A percentile compares a stretch with the other conserved stretches of the same genome.
Conservation (phyloP, 1,140 invertebrate species). For the Hesperophylax magnus region DNA sequence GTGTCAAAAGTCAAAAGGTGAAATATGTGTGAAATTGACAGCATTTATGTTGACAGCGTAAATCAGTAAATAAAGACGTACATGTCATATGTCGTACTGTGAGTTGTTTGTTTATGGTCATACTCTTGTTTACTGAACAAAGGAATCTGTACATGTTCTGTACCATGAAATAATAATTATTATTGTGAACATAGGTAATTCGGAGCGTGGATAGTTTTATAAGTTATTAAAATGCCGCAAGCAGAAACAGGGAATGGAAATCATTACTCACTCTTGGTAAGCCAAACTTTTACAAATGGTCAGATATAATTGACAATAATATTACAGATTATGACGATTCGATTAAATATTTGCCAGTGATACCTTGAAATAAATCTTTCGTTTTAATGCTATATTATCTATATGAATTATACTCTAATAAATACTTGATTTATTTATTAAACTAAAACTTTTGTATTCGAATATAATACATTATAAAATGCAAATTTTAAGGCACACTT, state of each 20-base stretch:
- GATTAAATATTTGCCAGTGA: neutral
- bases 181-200: neutral
- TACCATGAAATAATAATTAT: neutral
- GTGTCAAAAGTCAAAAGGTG: conserved; percentile 9
- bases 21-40: no score
- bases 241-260: conserved; percentile 6
- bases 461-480: no score
- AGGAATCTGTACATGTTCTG: neutral
- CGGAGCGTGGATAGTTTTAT: no score
- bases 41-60: neutral
- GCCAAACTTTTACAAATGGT: neutral
- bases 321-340: neutral
- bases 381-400: neutral
- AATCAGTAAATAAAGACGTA: neutral
- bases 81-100: no score
- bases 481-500: no score
- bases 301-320: neutral
- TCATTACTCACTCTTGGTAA: conserved; percentile 25
- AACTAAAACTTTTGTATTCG: no score
- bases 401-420: no score
- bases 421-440: no score
- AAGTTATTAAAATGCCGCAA: conserved; percentile 28
- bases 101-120: no score
- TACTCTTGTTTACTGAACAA: neutral
- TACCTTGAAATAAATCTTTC: neutral